Conservation (phyloP, 2,113 vertebrate species). For the Chloropsis hardwickii region DNA sequence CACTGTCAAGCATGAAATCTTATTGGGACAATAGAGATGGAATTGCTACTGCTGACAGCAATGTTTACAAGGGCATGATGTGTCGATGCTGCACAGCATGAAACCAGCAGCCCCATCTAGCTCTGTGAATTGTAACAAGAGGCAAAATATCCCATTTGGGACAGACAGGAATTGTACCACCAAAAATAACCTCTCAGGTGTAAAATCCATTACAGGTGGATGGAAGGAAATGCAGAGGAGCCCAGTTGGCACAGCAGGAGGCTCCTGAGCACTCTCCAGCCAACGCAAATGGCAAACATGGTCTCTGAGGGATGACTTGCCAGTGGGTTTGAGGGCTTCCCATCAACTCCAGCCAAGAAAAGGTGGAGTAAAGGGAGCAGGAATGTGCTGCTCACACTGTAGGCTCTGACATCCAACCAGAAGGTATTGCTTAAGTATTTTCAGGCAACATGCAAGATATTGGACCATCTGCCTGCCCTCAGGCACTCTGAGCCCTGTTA, state of each 20-base stretch:
- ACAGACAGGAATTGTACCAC: not conserved
- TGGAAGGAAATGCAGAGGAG: not conserved
- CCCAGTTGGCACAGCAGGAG: not conserved
- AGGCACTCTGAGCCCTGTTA: not conserved
- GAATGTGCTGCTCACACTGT: accelerated
- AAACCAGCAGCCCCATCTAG: conserved; percentile 11
- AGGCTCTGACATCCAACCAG: not conserved
- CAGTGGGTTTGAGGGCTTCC: not conserved
- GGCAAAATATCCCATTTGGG: conserved; percentile 29
- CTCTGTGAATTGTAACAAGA: conserved; percentile 3
- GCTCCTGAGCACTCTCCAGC: not conserved
- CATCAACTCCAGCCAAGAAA: accelerated
- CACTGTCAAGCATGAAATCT: conserved; percentile 51
- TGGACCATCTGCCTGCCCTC: not conserved
- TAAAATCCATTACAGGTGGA: not conserved
- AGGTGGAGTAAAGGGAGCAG: not conserved
- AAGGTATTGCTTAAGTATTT: not conserved
- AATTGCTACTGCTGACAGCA: conserved; percentile 55
- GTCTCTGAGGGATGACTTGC: not conserved
- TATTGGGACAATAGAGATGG: conserved; percentile 53
- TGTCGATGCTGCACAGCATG: conserved; percentile 1
- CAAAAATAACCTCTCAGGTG: conserved; percentile 15
- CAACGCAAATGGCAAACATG: accelerated
- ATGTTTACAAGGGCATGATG: conserved; percentile 39
- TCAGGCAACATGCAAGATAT: accelerated